Evolutionary conservation across 2,888 invertebrate species (phyloP), one percentile per base, ranked within the genome.

Genomic region (Agrilus cyanescens): DNA sequence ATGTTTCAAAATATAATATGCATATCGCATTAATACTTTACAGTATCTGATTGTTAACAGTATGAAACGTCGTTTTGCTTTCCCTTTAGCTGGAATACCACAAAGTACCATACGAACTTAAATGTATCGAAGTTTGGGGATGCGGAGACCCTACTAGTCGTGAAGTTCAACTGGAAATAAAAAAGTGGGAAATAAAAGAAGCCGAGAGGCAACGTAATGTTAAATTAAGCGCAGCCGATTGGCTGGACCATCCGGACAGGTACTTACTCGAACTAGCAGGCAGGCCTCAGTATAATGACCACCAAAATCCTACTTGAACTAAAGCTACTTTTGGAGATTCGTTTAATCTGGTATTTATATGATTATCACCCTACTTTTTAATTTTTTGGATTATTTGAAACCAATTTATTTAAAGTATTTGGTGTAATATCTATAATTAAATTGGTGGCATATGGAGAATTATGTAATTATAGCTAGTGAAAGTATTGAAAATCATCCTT

Each of bases 191-290:
- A 63, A 81, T 84, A 14, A 80, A 80, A 56, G 90, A 95, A 64
- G 87, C 85, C 1, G 91, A 95, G 68, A 77, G 84, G 46, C 85
- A 87, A 55, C 72, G 86, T 41, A 78, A 81, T 58, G 87, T 95
- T 7, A 93, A 93, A 62, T 65, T 93, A 46, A 86, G 84, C 12
- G 81, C 90, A 0, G 80, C 85, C 14, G 93, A 94, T 62, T 96
- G 95, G 95, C 76, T 89, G 60, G 93, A 95, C 61, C 91, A 94
- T 70, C 94, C 95, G 0, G 95, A 96, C 71, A 77, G 93, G 44
- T 90, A 93, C 63, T 73, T 94, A 38, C 69, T 94, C 47, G 88
- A 91, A 65, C 70, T 93, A 59, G 91, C 88, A 2, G 93, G 91
- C 12, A 71, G 87, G 18, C 80, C 82, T 42, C 82, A 84, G 58